phyloP scores from a whole-genome alignment of 2,113 vertebrate genomes.

The Odontesthes bonariensis region DNA sequence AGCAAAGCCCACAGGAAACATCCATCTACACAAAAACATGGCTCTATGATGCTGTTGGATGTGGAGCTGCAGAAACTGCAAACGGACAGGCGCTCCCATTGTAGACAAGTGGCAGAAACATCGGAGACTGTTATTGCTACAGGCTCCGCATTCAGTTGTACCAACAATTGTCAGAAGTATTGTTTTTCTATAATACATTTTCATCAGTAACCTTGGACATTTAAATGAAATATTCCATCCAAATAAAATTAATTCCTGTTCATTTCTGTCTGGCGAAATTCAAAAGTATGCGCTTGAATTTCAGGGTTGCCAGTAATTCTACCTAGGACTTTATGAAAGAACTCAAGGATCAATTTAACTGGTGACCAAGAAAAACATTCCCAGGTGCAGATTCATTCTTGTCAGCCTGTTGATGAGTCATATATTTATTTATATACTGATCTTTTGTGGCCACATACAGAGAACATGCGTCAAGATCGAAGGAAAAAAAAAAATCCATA shows the following conservation, averaged over 20 bases:
- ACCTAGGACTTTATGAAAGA: neutral
- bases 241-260: neutral
- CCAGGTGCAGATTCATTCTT: neutral
- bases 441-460: neutral
- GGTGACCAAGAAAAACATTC: conserved; percentile 8
- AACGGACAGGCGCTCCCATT: too few relatives aligned
- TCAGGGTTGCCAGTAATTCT: neutral
- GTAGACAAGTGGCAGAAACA: too few relatives aligned
- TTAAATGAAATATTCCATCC: neutral
- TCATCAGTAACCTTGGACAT: neutral
- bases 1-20: too few relatives aligned
- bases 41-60: too few relatives aligned
- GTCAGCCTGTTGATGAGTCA: conserved; percentile 1
- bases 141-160: too few relatives aligned
- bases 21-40: too few relatives aligned
- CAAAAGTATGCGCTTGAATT: neutral
- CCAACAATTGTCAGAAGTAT: neutral
- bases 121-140: too few relatives aligned
- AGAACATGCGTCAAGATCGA: neutral
- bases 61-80: neutral
- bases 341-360: conserved; percentile 6
- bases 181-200: neutral
- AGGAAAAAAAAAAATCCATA: neutral
- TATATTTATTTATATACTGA: neutral
- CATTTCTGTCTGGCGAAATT: neutral